These are phyloP conservation scores for Grapholita molesta DNA, from an alignment of 1,140 invertebrate genomes.

Conservation along the genomic window DNA sequence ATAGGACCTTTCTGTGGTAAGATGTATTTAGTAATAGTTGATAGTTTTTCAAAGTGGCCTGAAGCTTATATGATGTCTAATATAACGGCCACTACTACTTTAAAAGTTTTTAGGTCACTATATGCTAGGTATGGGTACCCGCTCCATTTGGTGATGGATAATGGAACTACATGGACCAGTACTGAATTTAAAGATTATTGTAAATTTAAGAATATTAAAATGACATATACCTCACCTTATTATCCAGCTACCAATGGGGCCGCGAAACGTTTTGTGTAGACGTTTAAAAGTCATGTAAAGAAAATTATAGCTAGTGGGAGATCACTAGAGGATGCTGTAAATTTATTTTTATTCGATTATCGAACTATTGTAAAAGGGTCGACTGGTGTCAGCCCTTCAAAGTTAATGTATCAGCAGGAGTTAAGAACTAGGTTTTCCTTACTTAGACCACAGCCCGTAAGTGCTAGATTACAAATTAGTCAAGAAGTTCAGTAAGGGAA, in stretches of 20 bases:
- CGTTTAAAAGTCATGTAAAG: too few species aligned
- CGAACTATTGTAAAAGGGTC: conserved; percentile 21
- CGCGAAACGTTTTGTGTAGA: too few species aligned
- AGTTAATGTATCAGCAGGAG: conserved; percentile 23
- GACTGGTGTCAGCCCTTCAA: conserved; percentile 21
- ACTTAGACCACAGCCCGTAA: neutral
- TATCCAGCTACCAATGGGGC: conserved; percentile 51
- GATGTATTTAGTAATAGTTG: too few species aligned
- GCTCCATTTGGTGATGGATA: conserved; percentile 24
- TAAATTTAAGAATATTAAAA: conserved; percentile 33
- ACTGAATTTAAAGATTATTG: conserved; percentile 29
- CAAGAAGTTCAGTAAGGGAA: neutral
- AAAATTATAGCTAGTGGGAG: conserved; percentile 39
- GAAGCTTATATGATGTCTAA: conserved; percentile 24
- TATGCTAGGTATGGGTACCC: conserved; percentile 23
- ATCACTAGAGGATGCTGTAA: conserved; percentile 22
- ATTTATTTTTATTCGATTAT: conserved; percentile 35
- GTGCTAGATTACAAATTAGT: neutral
- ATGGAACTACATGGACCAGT: conserved; percentile 20
- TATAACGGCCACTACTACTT: conserved; percentile 15
- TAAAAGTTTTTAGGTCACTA: conserved; percentile 18
- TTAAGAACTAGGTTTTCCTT: conserved; percentile 20
- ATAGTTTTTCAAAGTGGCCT: conserved; percentile 25
- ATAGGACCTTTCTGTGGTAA: conserved; percentile 23
- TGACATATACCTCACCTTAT: conserved; percentile 41